Conservation (phyloP, 2,888 invertebrate species). For the Neoaliturus tenellus region DNA sequence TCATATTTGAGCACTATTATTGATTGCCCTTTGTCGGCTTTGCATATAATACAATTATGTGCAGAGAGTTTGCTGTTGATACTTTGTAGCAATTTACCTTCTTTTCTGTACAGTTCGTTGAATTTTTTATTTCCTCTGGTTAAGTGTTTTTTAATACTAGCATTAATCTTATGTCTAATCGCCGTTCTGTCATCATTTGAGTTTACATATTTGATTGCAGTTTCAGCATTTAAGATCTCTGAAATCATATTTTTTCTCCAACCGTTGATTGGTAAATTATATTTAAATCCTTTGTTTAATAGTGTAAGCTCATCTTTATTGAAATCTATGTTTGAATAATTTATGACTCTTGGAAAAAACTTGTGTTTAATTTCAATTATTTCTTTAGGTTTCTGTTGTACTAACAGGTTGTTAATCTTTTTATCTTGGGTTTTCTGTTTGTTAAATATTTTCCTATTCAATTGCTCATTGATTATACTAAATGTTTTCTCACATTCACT, state of each 20-base stretch:
- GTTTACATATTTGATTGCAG: background rate
- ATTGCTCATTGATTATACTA: background rate
- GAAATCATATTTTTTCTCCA: background rate
- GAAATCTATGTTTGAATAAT: background rate
- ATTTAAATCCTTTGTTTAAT: background rate
- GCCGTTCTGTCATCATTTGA: background rate
- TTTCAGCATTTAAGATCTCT: background rate
- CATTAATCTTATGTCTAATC: background rate
- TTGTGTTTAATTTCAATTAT: background rate
- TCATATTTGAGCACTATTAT: background rate
- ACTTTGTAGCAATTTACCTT: background rate
- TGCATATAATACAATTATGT: background rate
- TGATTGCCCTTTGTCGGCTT: background rate
- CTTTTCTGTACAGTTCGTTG: background rate
- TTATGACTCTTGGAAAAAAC: background rate
- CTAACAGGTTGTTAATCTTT: background rate
- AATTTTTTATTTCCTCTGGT: background rate
- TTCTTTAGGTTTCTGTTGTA: background rate
- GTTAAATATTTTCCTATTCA: background rate
- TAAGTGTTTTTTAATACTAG: background rate
- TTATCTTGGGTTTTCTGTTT: background rate
- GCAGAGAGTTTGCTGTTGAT: background rate
- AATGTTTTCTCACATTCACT: background rate
- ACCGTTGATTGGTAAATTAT: background rate
- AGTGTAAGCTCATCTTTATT: background rate